These are phyloP conservation scores for Lycocerus yunnanus DNA, from an alignment of 2,888 invertebrate genomes.

Conservation along the genomic window DNA sequence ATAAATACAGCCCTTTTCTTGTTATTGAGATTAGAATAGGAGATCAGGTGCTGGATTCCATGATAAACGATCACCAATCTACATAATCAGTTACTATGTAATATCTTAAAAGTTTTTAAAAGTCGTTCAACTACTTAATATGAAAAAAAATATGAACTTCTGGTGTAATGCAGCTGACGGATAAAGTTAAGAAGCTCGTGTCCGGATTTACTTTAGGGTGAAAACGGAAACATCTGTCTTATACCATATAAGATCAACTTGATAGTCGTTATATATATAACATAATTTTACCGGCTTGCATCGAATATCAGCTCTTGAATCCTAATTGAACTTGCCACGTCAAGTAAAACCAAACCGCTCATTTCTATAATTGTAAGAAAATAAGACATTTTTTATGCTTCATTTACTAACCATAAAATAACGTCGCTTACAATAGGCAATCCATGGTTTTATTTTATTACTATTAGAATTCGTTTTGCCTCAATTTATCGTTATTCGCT, in stretches of 20 bases:
- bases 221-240: conserved; percentile 11
- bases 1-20: not conserved
- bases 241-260: not conserved
- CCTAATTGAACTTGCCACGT: not conserved
- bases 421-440: not conserved
- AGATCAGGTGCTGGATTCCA: not conserved
- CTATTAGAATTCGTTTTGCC: not conserved
- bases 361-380: not conserved
- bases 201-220: conserved; percentile 2
- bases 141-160: not conserved
- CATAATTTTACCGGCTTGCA: not conserved
- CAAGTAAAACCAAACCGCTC: not conserved
- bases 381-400: not conserved
- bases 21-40: too few species aligned
- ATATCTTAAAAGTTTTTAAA: too few species aligned
- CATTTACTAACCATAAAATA: not conserved
- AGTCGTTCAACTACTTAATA: not conserved
- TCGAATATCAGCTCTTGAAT: not conserved
- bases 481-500: not conserved
- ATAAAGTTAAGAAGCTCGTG: not conserved
- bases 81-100: not conserved
- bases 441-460: not conserved
- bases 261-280: conserved; percentile 2
- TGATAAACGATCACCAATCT: not conserved
- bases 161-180: not conserved